Evolutionary conservation across 2,797 vertebrate genomes (phyloP).

Genomic region (Pseudochirops cupreus): DNA sequence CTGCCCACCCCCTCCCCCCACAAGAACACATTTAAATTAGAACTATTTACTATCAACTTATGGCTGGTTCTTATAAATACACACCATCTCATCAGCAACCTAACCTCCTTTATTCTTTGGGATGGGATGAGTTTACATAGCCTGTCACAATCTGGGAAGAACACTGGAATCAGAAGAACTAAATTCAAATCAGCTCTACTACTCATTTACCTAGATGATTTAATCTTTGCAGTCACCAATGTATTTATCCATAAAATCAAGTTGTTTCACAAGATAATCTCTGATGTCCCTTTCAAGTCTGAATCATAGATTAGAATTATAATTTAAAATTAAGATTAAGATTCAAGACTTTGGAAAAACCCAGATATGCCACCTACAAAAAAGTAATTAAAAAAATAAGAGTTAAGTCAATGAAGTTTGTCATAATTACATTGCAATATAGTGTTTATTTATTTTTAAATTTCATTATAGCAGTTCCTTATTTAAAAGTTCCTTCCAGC

Average conservation of each 20-base stretch:
- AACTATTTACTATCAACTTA: background rate
- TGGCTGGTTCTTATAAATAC: background rate
- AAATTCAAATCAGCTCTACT: background rate
- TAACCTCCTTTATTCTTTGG: background rate
- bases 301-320: background rate
- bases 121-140: background rate
- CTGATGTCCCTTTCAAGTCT: background rate
- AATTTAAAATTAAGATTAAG: background rate
- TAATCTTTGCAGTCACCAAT: background rate
- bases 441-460: background rate
- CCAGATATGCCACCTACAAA: background rate
- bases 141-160: too few species aligned
- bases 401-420: background rate
- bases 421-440: background rate
- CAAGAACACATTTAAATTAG: background rate
- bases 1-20: too few species aligned
- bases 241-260: background rate
- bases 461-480: background rate
- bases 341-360: background rate
- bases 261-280: background rate
- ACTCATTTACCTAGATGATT: background rate
- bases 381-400: background rate
- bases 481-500: background rate
- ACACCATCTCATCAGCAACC: background rate
- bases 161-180: background rate